Conservation (phyloP, 2,113 vertebrate species). For the Microcebus tavaratra region DNA sequence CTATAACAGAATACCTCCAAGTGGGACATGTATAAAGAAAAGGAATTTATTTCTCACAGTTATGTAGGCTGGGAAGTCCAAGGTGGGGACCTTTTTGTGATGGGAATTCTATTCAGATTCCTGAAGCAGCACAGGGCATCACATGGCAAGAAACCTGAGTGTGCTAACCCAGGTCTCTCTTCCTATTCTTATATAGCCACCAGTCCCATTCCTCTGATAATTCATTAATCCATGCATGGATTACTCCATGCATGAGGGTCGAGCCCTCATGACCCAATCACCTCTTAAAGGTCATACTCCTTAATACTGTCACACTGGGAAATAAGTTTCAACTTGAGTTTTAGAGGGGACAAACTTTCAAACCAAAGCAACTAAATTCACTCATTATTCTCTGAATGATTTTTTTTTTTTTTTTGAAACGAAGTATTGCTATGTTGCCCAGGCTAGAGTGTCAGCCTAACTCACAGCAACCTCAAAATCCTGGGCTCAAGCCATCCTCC, state of each 20-base stretch:
- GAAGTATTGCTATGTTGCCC: too few species aligned
- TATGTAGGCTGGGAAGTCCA: not conserved
- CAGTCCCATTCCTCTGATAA: not conserved
- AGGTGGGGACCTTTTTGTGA: not conserved
- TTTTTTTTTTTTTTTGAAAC: too few species aligned
- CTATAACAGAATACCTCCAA: not conserved
- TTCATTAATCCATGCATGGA: not conserved
- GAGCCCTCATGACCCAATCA: not conserved
- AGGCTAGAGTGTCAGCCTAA: too few species aligned
- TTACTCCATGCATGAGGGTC: too few species aligned
- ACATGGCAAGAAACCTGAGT: not conserved
- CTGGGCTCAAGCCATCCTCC: too few species aligned
- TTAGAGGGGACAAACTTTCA: not conserved
- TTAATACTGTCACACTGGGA: not conserved
- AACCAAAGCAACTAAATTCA: not conserved
- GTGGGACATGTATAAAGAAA: not conserved
- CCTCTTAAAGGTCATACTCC: not conserved
- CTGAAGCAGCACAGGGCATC: not conserved
- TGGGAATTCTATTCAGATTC: not conserved
- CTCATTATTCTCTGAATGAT: not conserved
- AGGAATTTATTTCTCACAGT: not conserved
- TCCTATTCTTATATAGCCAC: not conserved
- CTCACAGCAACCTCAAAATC: too few species aligned
- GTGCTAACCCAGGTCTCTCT: not conserved
- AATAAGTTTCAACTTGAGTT: not conserved